Percentiles rank a stretch among this genome's conserved stretches.
phyloP scores from a whole-genome alignment of 1,140 invertebrate genomes.

The Wiebesia pumilae region DNA sequence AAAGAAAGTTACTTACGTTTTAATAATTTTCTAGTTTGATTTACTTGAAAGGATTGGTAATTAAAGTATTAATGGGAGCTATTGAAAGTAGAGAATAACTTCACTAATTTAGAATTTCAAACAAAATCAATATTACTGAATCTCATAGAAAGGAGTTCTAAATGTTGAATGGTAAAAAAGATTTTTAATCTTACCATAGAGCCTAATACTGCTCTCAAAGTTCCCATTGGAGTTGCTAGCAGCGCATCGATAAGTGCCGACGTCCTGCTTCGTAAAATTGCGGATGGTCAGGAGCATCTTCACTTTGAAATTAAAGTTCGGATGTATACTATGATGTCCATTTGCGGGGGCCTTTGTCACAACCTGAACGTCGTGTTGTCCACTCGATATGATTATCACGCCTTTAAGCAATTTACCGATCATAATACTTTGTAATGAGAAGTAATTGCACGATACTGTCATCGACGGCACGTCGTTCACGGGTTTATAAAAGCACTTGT shows the following conservation, averaged over 20 bases:
- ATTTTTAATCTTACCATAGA: constrained; percentile 85
- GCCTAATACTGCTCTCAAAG: constrained; percentile 89
- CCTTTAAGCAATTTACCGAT: constrained; percentile 70
- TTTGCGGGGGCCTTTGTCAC: constrained; percentile 78
- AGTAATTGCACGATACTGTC: neutral
- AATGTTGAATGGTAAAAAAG: neutral
- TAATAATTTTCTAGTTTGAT: no score
- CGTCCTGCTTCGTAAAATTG: constrained; percentile 85
- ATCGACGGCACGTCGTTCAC: neutral
- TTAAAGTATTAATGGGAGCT: no score
- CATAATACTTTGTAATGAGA: neutral
- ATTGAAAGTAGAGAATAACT: no score
- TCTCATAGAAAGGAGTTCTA: neutral
- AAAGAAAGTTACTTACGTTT: no score
- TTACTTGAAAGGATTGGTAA: no score
- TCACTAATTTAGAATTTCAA: no score
- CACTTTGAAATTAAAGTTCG: constrained; percentile 80
- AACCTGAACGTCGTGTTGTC: constrained; percentile 87
- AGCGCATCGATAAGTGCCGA: constrained; percentile 90
- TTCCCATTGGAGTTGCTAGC: constrained; percentile 94
- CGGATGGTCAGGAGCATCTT: constrained; percentile 89
- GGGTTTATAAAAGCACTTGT: neutral
- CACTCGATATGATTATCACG: constrained; percentile 88
- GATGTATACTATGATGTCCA: neutral
- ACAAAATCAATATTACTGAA: no score